phyloP scores from a whole-genome alignment of 2,113 vertebrate species.

The Archilochus colubris region DNA sequence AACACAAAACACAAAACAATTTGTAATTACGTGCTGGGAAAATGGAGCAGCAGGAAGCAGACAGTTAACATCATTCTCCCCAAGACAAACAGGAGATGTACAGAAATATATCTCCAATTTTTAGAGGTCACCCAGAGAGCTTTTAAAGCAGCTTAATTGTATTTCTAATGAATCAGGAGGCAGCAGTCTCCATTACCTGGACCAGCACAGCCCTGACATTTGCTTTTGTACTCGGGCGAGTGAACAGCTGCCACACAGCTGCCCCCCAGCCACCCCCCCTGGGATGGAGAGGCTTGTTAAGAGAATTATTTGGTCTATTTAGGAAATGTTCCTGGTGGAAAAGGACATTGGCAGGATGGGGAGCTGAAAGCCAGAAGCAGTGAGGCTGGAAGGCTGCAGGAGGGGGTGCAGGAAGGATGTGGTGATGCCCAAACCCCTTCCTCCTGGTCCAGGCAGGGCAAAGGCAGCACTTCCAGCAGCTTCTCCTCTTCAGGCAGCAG shows the following conservation, averaged over 20 bases:
- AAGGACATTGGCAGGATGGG: fast-evolving
- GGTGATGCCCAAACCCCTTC: not conserved
- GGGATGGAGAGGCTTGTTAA: not conserved
- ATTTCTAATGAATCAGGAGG: not conserved
- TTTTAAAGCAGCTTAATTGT: not conserved
- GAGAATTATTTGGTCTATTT: not conserved
- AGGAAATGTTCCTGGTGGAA: not conserved
- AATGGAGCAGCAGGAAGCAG: conserved; percentile 49
- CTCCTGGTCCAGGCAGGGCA: not conserved
- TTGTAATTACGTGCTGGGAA: not conserved
- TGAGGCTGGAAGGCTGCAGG: not conserved
- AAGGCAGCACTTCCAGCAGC: not conserved
- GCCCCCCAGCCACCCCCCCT: no score
- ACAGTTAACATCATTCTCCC: not conserved
- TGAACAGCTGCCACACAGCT: not conserved
- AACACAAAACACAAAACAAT: not conserved
- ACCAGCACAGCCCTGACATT: not conserved
- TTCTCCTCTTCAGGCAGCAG: not conserved
- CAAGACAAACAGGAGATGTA: not conserved
- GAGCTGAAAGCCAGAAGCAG: not conserved
- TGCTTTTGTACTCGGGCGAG: not conserved
- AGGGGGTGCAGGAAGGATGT: not conserved
- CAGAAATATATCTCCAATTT: not conserved
- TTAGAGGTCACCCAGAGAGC: not conserved
- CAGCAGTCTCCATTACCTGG: conserved; percentile 23